A percentile compares a stretch with the other conserved stretches of the same genome.
Conservation (phyloP, 2,797 vertebrate genomes). For the Pagetopsis macropterus region DNA sequence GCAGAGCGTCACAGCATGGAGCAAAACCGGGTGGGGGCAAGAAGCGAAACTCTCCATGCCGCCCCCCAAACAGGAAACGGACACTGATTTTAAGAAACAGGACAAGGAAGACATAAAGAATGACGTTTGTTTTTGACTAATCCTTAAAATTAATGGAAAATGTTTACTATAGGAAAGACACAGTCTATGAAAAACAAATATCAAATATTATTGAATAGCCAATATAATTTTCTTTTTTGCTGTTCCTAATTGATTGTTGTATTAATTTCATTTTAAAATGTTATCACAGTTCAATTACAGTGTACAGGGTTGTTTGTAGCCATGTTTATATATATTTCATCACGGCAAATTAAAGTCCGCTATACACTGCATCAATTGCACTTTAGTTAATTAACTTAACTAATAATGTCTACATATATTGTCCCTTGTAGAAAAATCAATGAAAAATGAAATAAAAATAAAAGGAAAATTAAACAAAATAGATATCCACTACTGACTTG, state of each 20-base stretch:
- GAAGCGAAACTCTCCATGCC: constrained; percentile 94
- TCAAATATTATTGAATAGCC: neutral
- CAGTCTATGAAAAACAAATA: neutral
- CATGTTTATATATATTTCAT: too few species aligned
- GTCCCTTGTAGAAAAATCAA: too few species aligned
- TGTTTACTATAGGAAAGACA: neutral
- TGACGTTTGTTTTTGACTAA: neutral
- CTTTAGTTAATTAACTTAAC: too few species aligned
- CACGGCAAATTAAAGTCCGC: too few species aligned
- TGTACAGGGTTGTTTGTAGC: too few species aligned
- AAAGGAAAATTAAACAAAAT: neutral
- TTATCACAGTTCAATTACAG: too few species aligned
- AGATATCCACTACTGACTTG: constrained; percentile 83
- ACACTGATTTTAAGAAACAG: constrained; percentile 79
- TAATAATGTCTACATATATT: too few species aligned
- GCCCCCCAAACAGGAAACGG: constrained; percentile 92
- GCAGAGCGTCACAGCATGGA: constrained; percentile 90
- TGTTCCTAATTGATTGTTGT: too few species aligned
- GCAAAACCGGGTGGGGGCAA: constrained; percentile 93
- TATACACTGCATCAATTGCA: too few species aligned
- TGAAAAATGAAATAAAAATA: too few species aligned
- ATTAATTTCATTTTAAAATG: too few species aligned
- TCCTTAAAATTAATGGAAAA: neutral
- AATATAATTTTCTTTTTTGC: too few species aligned
- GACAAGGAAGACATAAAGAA: neutral